Conservation (phyloP, 2,888 invertebrate species). For the Acrocyrtus sp. region DNA sequence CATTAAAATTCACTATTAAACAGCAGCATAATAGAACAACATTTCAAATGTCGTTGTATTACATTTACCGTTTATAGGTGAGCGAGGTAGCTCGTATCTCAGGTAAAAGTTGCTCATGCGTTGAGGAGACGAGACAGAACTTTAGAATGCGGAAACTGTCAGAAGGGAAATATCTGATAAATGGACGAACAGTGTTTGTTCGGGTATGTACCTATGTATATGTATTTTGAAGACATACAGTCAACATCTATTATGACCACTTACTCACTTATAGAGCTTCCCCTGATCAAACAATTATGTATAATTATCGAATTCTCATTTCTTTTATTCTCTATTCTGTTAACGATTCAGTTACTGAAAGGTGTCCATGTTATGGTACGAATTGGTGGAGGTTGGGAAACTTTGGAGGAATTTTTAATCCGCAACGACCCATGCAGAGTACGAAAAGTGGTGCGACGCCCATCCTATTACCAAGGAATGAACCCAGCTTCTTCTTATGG, state of each 20-base stretch:
- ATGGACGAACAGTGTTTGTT: slow-evolving; percentile 87
- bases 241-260: not conserved
- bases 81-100: slow-evolving; percentile 77
- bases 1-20: too few species aligned
- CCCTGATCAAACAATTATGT: not conserved
- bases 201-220: slow-evolving; percentile 73
- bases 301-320: not conserved
- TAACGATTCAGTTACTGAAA: slow-evolving; percentile 87
- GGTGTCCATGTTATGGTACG: slow-evolving; percentile 96
- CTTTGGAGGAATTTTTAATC: slow-evolving; percentile 89
- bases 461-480: slow-evolving; percentile 52
- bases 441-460: slow-evolving; percentile 64
- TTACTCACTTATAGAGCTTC: not conserved
- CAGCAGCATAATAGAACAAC: too few species aligned
- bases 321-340: too few species aligned
- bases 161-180: slow-evolving; percentile 88
- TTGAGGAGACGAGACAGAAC: slow-evolving; percentile 75
- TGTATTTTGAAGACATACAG: too few species aligned
- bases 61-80: slow-evolving; percentile 69
- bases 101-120: slow-evolving; percentile 79
- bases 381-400: slow-evolving; percentile 95
- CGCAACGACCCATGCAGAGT: slow-evolving; percentile 89
- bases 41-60: too few species aligned
- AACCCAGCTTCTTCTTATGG: slow-evolving; percentile 31
- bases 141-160: slow-evolving; percentile 83